Evolutionary conservation across 2,113 vertebrate genomes (phyloP).

Genomic region (Corythoichthys intestinalis): DNA sequence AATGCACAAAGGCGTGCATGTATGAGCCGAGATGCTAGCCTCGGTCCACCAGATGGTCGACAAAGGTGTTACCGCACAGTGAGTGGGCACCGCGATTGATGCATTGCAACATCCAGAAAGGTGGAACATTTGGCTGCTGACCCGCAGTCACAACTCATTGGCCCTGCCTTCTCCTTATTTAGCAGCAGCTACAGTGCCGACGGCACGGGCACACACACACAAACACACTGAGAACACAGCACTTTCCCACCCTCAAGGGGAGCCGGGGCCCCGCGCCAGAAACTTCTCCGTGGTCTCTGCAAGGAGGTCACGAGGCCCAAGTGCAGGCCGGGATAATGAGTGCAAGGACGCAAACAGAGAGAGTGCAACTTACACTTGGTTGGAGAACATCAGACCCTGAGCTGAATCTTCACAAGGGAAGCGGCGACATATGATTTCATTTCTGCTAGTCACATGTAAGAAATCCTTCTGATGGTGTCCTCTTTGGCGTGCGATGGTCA

Average conservation of each 20-base stretch:
- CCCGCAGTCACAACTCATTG: constrained; percentile 69
- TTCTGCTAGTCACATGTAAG: constrained; percentile 31
- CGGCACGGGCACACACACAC: constrained; percentile 50
- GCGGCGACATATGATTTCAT: constrained; percentile 34
- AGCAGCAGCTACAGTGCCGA: constrained; percentile 55
- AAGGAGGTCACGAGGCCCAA: constrained; percentile 54
- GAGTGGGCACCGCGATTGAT: constrained; percentile 73
- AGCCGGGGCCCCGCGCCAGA: constrained; percentile 46
- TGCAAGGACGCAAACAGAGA: constrained; percentile 32
- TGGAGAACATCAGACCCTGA: constrained; percentile 54
- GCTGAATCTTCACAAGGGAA: constrained; percentile 43
- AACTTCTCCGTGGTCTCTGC: constrained; percentile 51
- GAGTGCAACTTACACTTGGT: constrained; percentile 48
- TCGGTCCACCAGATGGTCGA: constrained; percentile 65
- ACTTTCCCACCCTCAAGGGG: constrained; percentile 64
- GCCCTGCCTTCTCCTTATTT: constrained; percentile 61
- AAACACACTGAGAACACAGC: constrained; percentile 44
- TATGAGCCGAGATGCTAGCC: constrained; percentile 42
- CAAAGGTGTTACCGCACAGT: constrained; percentile 73
- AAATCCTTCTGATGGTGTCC: constrained; percentile 9
- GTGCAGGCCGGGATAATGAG: constrained; percentile 32
- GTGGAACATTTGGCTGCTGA: constrained; percentile 77
- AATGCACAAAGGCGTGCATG: constrained; percentile 27
- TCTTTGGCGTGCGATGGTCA: neutral
- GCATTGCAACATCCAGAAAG: constrained; percentile 73